Conservation (phyloP, 2,888 invertebrate species). For the Helobdella robusta region DNA sequence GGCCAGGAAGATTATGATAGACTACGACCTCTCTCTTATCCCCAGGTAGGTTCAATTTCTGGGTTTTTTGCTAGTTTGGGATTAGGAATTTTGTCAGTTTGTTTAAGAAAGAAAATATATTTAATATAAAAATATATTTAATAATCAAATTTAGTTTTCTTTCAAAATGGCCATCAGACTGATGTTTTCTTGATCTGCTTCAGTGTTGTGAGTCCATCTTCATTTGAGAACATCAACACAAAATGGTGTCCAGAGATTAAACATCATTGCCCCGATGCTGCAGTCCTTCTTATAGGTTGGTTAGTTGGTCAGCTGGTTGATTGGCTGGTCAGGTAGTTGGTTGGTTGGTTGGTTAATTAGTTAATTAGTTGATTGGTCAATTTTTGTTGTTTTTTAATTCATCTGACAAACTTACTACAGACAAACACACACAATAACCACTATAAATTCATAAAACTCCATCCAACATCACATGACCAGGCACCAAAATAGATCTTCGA, state of each 20-base stretch:
- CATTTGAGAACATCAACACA: slow-evolving; percentile 96
- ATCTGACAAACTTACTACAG: too few species aligned
- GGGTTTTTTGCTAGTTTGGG: not conserved
- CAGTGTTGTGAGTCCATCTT: slow-evolving; percentile 95
- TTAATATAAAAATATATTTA: not conserved
- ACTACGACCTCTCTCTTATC: slow-evolving; percentile 81
- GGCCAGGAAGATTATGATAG: slow-evolving; percentile 96
- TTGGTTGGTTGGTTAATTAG: too few species aligned
- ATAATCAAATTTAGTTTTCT: not conserved
- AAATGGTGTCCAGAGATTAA: slow-evolving; percentile 99
- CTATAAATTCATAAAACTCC: too few species aligned
- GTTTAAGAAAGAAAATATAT: not conserved
- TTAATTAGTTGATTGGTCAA: too few species aligned
- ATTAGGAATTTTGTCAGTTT: not conserved
- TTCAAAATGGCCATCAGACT: slow-evolving; percentile 57
- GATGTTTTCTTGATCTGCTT: slow-evolving; percentile 99
- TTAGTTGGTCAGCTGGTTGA: too few species aligned
- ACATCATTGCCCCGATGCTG: slow-evolving; percentile 98
- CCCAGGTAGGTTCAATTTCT: slow-evolving; percentile 33
- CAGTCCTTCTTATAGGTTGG: slow-evolving; percentile 78
- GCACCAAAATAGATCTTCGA: slow-evolving; percentile 95
- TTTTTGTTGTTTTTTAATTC: too few species aligned
- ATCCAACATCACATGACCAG: slow-evolving; percentile 54
- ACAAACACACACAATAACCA: too few species aligned
- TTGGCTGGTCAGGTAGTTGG: too few species aligned